Conservation (phyloP, 2,113 vertebrate species). For the Indicator maculatus region DNA sequence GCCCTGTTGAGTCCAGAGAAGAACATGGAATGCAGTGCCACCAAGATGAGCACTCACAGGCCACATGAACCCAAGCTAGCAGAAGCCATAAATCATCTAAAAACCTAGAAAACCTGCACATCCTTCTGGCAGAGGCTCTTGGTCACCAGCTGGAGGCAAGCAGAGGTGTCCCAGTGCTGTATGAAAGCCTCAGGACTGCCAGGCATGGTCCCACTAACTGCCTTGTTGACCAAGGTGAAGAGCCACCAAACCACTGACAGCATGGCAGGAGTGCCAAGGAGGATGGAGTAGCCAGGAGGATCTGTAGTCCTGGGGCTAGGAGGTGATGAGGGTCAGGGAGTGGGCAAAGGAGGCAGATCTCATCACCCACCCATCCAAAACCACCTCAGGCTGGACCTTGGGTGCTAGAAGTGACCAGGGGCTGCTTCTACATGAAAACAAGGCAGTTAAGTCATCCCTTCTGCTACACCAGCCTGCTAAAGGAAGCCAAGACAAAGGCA, state of each 20-base stretch:
- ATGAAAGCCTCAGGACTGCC: background rate
- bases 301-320: background rate
- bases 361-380: background rate
- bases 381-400: fast-evolving
- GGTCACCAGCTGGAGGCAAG: background rate
- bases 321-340: fast-evolving
- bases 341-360: background rate
- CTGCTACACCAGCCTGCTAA: background rate
- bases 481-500: background rate
- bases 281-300: background rate
- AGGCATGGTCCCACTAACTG: background rate
- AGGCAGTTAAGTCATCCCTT: background rate
- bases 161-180: background rate
- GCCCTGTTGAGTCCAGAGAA: background rate
- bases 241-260: background rate
- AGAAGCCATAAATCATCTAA: background rate
- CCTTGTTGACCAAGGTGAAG: background rate
- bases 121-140: fast-evolving
- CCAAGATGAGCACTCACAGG: background rate
- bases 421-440: background rate
- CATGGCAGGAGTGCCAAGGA: background rate
- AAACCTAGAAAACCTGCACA: background rate
- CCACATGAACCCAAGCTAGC: background rate
- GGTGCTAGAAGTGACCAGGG: background rate
- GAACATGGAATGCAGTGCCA: background rate